phyloP scores from a whole-genome alignment of 2,113 vertebrate species.

The Ptychochromis oligacanthus region DNA sequence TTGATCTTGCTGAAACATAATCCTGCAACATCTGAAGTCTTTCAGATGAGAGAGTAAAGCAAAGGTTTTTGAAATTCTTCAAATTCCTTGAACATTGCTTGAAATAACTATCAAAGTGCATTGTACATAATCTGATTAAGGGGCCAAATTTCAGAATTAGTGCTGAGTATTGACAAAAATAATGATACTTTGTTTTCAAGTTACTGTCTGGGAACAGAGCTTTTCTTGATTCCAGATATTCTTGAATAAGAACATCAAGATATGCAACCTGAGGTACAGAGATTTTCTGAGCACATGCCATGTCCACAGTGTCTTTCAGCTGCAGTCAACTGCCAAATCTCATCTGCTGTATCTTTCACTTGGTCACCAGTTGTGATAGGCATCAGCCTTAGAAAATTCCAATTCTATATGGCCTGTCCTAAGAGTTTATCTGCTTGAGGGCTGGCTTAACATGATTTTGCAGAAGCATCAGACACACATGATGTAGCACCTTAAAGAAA shows the following conservation, averaged over 20 bases:
- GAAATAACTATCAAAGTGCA: not conserved
- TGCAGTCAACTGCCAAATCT: constrained; percentile 33
- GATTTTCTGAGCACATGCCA: constrained; percentile 26
- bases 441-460: not conserved
- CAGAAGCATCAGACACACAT: not conserved
- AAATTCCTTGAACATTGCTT: not conserved
- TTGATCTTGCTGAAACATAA: not conserved
- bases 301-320: constrained; percentile 41
- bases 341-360: not conserved
- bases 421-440: not conserved
- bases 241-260: constrained; percentile 51
- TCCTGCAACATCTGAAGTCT: not conserved
- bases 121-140: not conserved
- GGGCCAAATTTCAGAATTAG: constrained; percentile 5
- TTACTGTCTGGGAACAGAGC: not conserved
- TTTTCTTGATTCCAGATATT: constrained; percentile 57
- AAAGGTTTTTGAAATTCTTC: not conserved
- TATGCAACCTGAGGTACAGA: constrained; percentile 33
- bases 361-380: not conserved
- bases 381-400: constrained; percentile 2
- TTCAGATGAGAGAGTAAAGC: not conserved
- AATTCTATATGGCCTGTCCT: constrained; percentile 8
- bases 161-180: not conserved
- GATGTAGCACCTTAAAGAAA: too few species aligned
- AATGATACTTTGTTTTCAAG: constrained; percentile 4